These are phyloP conservation scores for Goniozus legneri DNA, from an alignment of 1,140 invertebrate species.

Conservation along the genomic window DNA sequence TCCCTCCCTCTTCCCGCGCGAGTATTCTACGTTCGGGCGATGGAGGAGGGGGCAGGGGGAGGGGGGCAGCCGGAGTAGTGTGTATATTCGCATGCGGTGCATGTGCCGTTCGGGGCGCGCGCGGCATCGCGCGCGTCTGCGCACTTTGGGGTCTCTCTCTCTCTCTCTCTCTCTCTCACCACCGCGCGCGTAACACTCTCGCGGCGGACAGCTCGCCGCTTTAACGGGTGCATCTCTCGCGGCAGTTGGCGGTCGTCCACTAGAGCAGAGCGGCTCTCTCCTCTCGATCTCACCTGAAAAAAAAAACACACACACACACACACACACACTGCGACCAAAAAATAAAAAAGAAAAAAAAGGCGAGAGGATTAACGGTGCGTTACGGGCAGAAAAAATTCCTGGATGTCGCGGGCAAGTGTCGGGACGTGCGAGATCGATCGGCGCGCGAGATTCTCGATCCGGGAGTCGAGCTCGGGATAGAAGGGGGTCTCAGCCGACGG, in stretches of 20 bases:
- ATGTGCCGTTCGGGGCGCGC: constrained; percentile 9
- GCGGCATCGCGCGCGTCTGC: not conserved
- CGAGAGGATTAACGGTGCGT: not conserved
- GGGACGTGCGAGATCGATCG: constrained; percentile 4
- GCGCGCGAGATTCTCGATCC: not conserved
- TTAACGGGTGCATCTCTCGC: constrained; percentile 39
- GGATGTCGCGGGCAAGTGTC: too few species aligned
- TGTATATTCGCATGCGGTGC: constrained; percentile 4
- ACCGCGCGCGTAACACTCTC: not conserved
- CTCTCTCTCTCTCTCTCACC: not conserved
- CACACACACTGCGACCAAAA: too few species aligned
- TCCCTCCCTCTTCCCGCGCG: too few species aligned
- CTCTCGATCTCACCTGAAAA: not conserved
- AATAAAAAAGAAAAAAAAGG: not conserved
- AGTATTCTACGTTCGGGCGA: too few species aligned
- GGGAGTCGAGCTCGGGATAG: not conserved
- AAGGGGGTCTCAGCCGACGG: too few species aligned
- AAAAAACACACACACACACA: too few species aligned
- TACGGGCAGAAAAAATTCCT: not conserved
- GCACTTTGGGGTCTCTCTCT: not conserved
- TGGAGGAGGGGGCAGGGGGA: too few species aligned
- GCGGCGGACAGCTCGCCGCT: constrained; percentile 34
- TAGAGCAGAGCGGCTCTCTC: constrained; percentile 21
- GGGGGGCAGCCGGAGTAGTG: too few species aligned
- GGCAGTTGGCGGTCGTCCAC: constrained; percentile 39